Conservation (phyloP, 2,888 invertebrate species). For the Sialis lutaria region DNA sequence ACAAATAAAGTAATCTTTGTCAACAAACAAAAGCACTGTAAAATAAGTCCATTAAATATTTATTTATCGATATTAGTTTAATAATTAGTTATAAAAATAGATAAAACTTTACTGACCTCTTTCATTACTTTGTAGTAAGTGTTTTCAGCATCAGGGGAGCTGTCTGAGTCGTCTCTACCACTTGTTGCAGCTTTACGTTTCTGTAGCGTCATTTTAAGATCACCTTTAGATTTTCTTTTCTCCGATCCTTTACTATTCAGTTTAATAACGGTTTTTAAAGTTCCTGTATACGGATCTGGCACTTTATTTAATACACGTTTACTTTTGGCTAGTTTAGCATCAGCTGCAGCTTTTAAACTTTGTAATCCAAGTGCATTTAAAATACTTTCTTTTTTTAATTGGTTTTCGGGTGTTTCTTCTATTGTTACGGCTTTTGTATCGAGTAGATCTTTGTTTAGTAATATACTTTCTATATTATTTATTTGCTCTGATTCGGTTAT, state of each 20-base stretch:
- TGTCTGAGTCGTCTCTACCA: conserved; percentile 27
- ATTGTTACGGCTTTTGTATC: conserved; percentile 15
- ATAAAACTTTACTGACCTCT: conserved; percentile 30
- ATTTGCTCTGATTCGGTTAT: conserved; percentile 18
- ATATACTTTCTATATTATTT: neutral
- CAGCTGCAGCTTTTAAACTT: conserved; percentile 56
- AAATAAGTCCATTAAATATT: too few species aligned
- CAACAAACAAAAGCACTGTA: neutral
- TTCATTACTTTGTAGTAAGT: conserved; percentile 55
- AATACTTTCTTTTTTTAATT: conserved; percentile 45
- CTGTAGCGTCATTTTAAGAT: conserved; percentile 64
- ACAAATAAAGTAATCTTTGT: conserved; percentile 26
- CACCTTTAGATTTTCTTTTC: conserved; percentile 45
- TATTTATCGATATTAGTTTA: too few species aligned
- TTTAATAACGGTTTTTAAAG: conserved; percentile 70
- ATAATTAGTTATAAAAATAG: neutral
- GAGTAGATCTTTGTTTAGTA: conserved; percentile 13
- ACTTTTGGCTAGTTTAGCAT: conserved; percentile 28
- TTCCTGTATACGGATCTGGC: conserved; percentile 44
- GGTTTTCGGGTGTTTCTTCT: conserved; percentile 15
- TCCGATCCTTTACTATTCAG: conserved; percentile 39
- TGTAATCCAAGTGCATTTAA: conserved; percentile 56
- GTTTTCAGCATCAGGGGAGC: conserved; percentile 19
- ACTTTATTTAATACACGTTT: neutral
- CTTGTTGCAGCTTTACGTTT: conserved; percentile 36